Percentiles rank a stretch among this genome's conserved stretches.
phyloP scores from a whole-genome alignment of 2,888 invertebrate species.

The Homarus gammarus region DNA sequence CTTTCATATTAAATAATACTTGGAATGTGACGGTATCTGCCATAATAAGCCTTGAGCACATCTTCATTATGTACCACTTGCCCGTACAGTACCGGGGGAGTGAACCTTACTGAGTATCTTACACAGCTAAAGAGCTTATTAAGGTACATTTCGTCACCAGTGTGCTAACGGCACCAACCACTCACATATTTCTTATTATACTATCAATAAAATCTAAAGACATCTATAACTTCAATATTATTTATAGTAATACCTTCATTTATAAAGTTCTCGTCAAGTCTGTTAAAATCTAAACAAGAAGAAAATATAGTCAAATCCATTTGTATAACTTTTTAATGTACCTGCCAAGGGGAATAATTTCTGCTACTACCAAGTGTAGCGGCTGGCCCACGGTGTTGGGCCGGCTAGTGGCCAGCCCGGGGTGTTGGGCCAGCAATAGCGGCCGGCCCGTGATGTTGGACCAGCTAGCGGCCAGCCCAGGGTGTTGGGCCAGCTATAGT shows the following conservation, averaged over 20 bases:
- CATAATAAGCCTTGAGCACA: constrained; percentile 28
- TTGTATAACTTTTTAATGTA: not conserved
- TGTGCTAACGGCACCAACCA: not conserved
- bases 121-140: not conserved
- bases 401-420: no score
- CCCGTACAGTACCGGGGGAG: not conserved
- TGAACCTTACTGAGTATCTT: not conserved
- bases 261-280: not conserved
- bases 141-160: not conserved
- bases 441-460: no score
- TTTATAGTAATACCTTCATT: constrained; percentile 9
- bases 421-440: no score
- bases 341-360: not conserved
- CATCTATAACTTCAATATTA: constrained; percentile 3
- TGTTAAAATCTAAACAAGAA: not conserved
- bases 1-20: constrained; percentile 16
- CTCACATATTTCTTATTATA: not conserved
- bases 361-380: not conserved
- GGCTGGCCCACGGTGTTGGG: no score
- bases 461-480: no score
- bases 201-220: constrained; percentile 1
- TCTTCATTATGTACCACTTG: not conserved
- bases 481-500: no score
- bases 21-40: not conserved
- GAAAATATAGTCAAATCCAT: constrained; percentile 8